Conservation (phyloP, 2,113 vertebrate genomes). For the Rhinolophus sinicus region DNA sequence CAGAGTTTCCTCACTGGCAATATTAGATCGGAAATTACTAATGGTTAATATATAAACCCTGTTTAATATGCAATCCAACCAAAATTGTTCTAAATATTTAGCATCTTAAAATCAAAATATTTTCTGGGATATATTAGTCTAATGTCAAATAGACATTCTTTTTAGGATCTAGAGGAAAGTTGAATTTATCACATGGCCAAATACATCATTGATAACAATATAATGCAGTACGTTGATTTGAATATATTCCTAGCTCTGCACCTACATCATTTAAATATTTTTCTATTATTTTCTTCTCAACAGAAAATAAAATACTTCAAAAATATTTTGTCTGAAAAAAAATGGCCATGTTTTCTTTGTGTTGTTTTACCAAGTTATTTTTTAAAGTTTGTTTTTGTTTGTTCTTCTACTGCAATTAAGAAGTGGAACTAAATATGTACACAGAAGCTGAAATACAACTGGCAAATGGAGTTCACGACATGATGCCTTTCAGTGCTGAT, state of each 20-base stretch:
- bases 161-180: constrained; percentile 21
- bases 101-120: constrained; percentile 45
- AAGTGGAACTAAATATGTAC: background rate
- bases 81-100: constrained; percentile 73
- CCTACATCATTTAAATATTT: background rate
- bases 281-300: constrained; percentile 42
- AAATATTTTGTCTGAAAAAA: background rate
- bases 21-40: constrained; percentile 70
- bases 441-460: background rate
- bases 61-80: constrained; percentile 58
- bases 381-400: background rate
- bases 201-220: constrained; percentile 1
- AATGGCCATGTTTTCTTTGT: background rate
- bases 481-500: background rate
- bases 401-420: background rate
- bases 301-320: constrained; percentile 38
- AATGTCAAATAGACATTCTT: constrained; percentile 29
- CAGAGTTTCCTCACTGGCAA: constrained; percentile 67
- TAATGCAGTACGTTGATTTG: background rate
- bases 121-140: constrained; percentile 30
- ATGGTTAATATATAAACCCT: constrained; percentile 61
- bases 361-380: background rate
- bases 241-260: background rate
- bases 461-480: background rate
- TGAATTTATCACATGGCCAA: background rate